Percentiles rank a stretch among this genome's conserved stretches.
These are phyloP conservation scores for Pollimyrus isidori DNA, from an alignment of 2,113 vertebrate genomes.

Conservation along the genomic window DNA sequence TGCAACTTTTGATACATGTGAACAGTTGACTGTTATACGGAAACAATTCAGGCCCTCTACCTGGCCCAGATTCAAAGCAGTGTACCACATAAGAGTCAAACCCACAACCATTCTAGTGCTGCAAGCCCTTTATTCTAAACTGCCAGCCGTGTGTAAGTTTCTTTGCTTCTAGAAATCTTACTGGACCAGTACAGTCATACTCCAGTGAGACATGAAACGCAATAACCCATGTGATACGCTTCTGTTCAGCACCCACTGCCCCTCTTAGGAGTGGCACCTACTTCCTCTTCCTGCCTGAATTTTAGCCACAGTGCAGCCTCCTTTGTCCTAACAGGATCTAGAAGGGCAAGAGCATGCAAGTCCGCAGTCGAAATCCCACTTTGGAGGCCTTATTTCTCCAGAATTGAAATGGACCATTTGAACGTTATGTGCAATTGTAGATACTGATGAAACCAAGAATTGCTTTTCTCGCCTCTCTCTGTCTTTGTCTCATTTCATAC, in stretches of 20 bases:
- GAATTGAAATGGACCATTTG: not conserved
- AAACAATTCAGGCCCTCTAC: not conserved
- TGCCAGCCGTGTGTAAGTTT: not conserved
- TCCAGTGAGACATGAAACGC: not conserved
- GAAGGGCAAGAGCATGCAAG: not conserved
- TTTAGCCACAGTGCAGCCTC: not conserved
- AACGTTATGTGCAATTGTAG: slow-evolving; percentile 11
- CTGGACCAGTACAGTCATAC: not conserved
- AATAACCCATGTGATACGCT: not conserved
- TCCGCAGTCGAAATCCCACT: not conserved
- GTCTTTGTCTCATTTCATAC: not conserved
- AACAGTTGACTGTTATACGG: not conserved
- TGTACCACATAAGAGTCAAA: not conserved
- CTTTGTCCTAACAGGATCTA: not conserved
- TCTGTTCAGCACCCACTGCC: not conserved
- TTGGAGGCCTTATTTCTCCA: not conserved
- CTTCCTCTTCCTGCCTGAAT: not conserved
- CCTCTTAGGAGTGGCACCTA: not conserved
- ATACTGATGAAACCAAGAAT: not conserved
- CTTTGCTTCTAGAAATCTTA: not conserved
- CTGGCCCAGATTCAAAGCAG: not conserved
- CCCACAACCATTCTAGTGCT: not conserved
- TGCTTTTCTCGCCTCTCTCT: not conserved
- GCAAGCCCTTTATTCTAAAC: not conserved
- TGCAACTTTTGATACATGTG: not conserved